A percentile compares a stretch with the other conserved stretches of the same genome.
Evolutionary conservation across 2,113 vertebrate genomes (phyloP).

Genomic region (Turdus rufiventris): DNA sequence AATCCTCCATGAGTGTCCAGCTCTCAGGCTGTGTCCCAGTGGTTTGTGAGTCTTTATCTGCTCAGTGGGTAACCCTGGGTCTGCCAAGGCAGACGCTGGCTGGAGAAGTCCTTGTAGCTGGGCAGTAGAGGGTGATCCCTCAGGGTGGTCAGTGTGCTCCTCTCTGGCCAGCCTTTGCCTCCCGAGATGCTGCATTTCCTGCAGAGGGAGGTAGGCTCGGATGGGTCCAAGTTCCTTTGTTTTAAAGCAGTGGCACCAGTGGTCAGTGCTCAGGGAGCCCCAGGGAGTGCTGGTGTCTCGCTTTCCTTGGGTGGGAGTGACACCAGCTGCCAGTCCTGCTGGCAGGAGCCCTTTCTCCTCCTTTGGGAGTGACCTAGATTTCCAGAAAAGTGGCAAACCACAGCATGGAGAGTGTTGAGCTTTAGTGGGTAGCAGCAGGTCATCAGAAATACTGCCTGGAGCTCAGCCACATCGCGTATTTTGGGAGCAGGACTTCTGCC

Average conservation of each 20-base stretch:
- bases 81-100: not conserved
- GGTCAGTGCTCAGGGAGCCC: not conserved
- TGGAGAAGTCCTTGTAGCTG: not conserved
- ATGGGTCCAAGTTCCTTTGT: not conserved
- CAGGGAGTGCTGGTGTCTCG: not conserved
- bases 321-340: not conserved
- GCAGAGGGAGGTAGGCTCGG: not conserved
- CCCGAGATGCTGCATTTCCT: not conserved
- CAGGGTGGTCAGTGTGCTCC: not conserved
- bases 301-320: not conserved
- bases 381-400: not conserved
- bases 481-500: constrained; percentile 52
- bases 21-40: not conserved
- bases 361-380: not conserved
- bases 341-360: not conserved
- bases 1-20: not conserved
- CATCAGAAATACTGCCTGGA: not conserved
- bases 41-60: not conserved
- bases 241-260: not conserved
- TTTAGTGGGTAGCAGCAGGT: not conserved
- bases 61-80: not conserved
- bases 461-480: not conserved
- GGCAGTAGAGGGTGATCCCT: not conserved
- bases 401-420: not conserved
- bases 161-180: not conserved